Conservation (phyloP, 2,797 vertebrate genomes). For the Nannoperca obscura region DNA sequence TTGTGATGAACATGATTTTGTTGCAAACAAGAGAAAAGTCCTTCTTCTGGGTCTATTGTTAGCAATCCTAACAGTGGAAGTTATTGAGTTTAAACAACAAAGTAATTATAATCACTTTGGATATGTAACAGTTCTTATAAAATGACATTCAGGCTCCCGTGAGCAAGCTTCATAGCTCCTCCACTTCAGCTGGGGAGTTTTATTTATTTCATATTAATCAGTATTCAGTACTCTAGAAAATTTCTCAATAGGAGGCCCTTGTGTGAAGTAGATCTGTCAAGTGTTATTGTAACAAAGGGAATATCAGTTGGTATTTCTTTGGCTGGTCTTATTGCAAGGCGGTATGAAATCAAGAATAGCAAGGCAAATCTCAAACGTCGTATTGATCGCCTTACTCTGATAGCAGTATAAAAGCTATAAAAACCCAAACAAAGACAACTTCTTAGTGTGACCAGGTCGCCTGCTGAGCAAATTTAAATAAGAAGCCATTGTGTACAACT, state of each 20-base stretch:
- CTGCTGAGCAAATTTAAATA: conserved; percentile 15
- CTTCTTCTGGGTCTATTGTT: conserved; percentile 64
- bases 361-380: conserved; percentile 17
- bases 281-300: conserved; percentile 75
- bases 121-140: conserved; percentile 56
- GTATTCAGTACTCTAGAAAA: conserved; percentile 65
- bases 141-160: conserved; percentile 64
- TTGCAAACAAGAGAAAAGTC: conserved; percentile 82
- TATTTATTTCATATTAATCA: conserved; percentile 83
- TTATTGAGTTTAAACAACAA: conserved; percentile 61
- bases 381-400: conserved; percentile 21
- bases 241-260: conserved; percentile 75
- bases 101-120: conserved; percentile 71
- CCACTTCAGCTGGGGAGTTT: conserved; percentile 60
- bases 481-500: not conserved
- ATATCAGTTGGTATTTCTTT: conserved; percentile 70
- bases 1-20: conserved; percentile 74
- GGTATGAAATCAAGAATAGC: conserved; percentile 60
- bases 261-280: conserved; percentile 80
- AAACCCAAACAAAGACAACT: conserved; percentile 7
- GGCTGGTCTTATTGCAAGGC: conserved; percentile 53
- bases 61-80: conserved; percentile 39
- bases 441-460: not conserved
- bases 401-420: not conserved
- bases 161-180: conserved; percentile 57